Evolutionary conservation across 1,140 invertebrate genomes (phyloP).

Genomic region (Lepidurus apus): DNA sequence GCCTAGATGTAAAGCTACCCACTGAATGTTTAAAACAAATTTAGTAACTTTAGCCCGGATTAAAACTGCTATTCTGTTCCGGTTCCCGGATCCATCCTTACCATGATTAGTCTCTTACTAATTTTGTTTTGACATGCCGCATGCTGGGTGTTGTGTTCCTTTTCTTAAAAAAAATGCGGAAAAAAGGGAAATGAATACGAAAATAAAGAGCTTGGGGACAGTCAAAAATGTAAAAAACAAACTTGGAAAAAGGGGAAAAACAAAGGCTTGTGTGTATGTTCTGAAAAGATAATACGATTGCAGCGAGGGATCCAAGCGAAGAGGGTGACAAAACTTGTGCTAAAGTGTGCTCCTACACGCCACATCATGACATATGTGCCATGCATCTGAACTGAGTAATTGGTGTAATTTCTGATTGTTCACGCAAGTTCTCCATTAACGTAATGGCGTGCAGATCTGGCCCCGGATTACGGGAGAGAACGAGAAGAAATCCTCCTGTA

Average conservation of each 20-base stretch:
- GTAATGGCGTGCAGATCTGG: not conserved
- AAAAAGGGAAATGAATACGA: not conserved
- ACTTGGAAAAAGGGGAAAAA: not conserved
- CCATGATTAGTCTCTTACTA: not conserved
- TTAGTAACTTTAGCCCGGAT: too few species aligned
- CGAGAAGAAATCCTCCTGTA: not conserved
- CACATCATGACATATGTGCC: not conserved
- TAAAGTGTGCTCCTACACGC: slow-evolving; percentile 1
- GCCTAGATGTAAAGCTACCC: too few species aligned
- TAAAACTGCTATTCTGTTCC: too few species aligned
- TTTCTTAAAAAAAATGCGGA: not conserved
- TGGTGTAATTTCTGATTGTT: slow-evolving; percentile 13
- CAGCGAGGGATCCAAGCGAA: not conserved
- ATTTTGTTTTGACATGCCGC: not conserved
- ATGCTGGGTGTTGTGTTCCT: not conserved
- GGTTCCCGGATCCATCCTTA: not conserved
- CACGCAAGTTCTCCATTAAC: slow-evolving; percentile 1
- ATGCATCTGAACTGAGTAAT: not conserved
- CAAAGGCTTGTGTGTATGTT: not conserved
- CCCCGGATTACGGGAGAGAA: not conserved
- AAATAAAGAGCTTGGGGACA: not conserved
- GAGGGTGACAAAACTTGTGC: not conserved
- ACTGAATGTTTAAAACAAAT: too few species aligned
- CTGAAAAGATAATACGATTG: not conserved
- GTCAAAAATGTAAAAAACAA: not conserved